Base-by-base conservation (phyloP, 2,888 invertebrate genomes). In the Eupelmus urozonus region DNA sequence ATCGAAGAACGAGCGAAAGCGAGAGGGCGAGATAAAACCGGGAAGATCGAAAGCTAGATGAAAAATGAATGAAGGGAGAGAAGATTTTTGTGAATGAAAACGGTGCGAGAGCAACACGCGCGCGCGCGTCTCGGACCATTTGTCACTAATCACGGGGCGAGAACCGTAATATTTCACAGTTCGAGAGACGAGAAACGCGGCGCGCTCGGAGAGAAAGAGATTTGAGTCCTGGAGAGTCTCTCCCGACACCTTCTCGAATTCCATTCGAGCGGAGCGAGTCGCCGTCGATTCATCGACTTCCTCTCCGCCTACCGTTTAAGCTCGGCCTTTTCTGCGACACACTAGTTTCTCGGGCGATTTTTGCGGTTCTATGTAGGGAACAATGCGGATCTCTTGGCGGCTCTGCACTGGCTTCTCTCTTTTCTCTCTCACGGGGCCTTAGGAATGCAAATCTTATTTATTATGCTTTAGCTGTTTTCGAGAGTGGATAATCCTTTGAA, bases 271-370 rank as follows among this genome's bases (percentile, higher is more conserved):
- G 73, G 80, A 76, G 81, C 83, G 80, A 80, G 77, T 83, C 82
- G 82, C 82, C 82, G 82, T 82, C 82, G 75, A 83, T 84, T 83
- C 82, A 83, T 81, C 81, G 81, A 76, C 72, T 78, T 82, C 75
- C 72, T 65, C 76, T 63, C 73, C 75, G 71, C 74, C 75, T 57
- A 67, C 72, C 59, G 75, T 69, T 71, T 51, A 73, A 63, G 51
- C 69, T 71, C 53, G 45, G 42, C 75, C 62, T 72, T 75, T 71
- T 55, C 65, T 67, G 29, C 29, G 62, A 23, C 20, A 60, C 73
- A 29, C 74, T 74, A 23, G 67, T 79, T 78, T 78, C 73, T 78
- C 9, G 65, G 77, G 76, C 79, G 71, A 81, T 80, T 82, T 81
- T 77, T 79, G 70, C 73, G 70, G 80, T 75, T 72, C 23, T 18